Percentiles rank a stretch among this genome's conserved stretches.
Conservation (phyloP, 2,888 invertebrate species). For the Villa cingulata region DNA sequence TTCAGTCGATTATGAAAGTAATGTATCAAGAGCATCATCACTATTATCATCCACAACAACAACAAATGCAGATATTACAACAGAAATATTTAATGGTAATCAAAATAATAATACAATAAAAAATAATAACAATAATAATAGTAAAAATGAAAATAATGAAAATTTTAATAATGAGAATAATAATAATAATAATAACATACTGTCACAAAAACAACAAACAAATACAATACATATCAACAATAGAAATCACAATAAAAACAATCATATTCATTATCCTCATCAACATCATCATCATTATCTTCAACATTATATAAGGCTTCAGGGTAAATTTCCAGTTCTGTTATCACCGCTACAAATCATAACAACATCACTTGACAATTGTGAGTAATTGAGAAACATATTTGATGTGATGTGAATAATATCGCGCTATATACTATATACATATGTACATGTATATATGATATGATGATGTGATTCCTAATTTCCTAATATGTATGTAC, state of each 20-base stretch:
- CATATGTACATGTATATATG: too few species aligned
- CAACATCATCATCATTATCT: too few species aligned
- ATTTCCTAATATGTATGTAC: too few species aligned
- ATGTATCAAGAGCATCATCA: background rate
- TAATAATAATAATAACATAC: too few species aligned
- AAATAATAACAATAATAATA: background rate
- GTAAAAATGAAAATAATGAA: background rate
- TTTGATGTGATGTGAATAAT: background rate
- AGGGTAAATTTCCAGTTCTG: constrained; percentile 16
- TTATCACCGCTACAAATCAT: constrained; percentile 13
- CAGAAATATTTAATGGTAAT: background rate
- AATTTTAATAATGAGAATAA: too few species aligned
- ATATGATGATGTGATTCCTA: too few species aligned
- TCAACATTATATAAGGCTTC: constrained; percentile 1
- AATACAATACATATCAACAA: too few species aligned
- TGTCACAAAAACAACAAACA: too few species aligned
- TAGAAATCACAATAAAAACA: too few species aligned
- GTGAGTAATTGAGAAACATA: constrained; percentile 13
- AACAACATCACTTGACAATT: constrained; percentile 15
- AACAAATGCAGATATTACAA: background rate
- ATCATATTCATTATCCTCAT: too few species aligned
- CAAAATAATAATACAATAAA: background rate
- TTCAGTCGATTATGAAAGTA: constrained; percentile 11
- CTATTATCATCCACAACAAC: background rate
- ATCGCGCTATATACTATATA: too few species aligned